phyloP scores from a whole-genome alignment of 2,113 vertebrate genomes.

The Aspidoscelis tigris region DNA sequence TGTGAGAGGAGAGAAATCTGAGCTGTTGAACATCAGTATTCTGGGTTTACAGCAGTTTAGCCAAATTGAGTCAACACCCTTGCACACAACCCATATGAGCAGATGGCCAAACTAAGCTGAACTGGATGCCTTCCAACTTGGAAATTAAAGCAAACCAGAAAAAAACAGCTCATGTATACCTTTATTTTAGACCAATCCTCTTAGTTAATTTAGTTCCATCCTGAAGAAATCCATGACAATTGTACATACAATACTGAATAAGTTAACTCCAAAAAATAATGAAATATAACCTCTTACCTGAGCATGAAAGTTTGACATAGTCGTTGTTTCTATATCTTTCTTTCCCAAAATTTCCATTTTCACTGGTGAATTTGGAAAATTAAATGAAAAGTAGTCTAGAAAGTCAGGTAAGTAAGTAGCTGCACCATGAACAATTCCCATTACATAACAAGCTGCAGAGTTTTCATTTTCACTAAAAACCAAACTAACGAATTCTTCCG shows the following conservation, averaged over 20 bases:
- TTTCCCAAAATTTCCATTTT: slow-evolving; percentile 99
- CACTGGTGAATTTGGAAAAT: slow-evolving; percentile 96
- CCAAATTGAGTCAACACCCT: no score
- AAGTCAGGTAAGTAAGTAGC: slow-evolving; percentile 96
- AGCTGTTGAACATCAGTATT: no score
- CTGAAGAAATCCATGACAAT: slow-evolving; percentile 15
- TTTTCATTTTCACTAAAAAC: slow-evolving; percentile 92
- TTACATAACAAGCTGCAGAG: slow-evolving; percentile 92
- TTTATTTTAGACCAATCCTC: background rate
- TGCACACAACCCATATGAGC: no score
- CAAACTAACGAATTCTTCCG: slow-evolving; percentile 93
- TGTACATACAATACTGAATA: background rate
- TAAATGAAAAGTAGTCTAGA: slow-evolving; percentile 97
- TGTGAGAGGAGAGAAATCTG: no score
- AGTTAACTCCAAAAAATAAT: slow-evolving; percentile 37
- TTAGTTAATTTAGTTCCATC: background rate
- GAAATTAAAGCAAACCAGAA: background rate
- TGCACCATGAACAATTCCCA: slow-evolving; percentile 96
- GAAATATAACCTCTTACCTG: slow-evolving; percentile 86
- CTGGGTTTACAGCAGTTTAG: no score
- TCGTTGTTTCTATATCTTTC: slow-evolving; percentile 99
- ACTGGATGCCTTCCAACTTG: no score
- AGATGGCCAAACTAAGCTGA: no score
- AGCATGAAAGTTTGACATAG: slow-evolving; percentile 96
- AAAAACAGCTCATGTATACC: no score